Percentiles rank a stretch among this genome's conserved stretches.
Evolutionary conservation across 2,113 vertebrate species (phyloP).

Genomic region (Tetrao urogallus): DNA sequence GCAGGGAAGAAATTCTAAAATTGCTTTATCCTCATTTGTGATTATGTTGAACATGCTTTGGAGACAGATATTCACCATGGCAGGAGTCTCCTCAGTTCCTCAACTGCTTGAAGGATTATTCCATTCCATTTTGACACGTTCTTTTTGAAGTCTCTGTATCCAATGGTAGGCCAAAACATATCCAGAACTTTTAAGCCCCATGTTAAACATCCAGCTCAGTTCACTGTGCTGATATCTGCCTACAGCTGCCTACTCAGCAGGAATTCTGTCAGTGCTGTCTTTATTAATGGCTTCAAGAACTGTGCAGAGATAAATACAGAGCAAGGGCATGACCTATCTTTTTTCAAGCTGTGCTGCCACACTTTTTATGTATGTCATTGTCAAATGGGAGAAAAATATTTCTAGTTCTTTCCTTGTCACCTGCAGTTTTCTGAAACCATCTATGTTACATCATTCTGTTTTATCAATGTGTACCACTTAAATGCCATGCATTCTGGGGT

Average conservation of each 20-base stretch:
- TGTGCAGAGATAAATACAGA: slow-evolving; percentile 12
- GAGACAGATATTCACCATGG: neutral
- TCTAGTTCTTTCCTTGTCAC: neutral
- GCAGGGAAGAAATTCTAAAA: neutral
- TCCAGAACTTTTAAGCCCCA: neutral
- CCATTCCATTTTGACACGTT: neutral
- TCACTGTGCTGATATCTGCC: neutral
- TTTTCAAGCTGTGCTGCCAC: slow-evolving; percentile 40
- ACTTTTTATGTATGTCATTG: slow-evolving; percentile 44
- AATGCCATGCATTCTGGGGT: neutral
- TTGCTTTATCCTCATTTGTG: neutral
- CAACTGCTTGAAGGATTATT: neutral
- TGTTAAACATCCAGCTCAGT: slow-evolving; percentile 18
- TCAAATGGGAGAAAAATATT: slow-evolving; percentile 13
- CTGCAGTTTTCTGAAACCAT: neutral
- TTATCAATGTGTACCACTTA: neutral
- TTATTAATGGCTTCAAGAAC: slow-evolving; percentile 41
- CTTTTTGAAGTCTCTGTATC: neutral
- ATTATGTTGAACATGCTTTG: neutral
- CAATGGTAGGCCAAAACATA: neutral
- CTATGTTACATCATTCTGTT: neutral
- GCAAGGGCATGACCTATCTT: neutral
- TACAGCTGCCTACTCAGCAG: slow-evolving; percentile 35
- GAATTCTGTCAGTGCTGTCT: neutral
- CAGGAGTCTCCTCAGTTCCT: neutral